Evolutionary conservation across 1,140 invertebrate genomes (phyloP).

Genomic region (Brevipalpus yothersi): DNA sequence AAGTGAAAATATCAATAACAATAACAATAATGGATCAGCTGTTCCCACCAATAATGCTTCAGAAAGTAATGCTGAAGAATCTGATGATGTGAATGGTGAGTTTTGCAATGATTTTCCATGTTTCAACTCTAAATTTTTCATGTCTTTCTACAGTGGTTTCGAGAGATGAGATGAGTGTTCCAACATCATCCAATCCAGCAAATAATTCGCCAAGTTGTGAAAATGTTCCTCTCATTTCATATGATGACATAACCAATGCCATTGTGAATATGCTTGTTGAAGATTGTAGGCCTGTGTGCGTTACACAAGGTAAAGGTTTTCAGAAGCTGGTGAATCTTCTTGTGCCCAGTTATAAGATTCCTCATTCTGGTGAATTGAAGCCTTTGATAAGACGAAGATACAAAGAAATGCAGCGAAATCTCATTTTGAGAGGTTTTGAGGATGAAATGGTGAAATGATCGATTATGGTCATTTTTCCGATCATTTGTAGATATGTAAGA

Average conservation of each 20-base stretch:
- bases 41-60: background rate
- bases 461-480: too few relatives aligned
- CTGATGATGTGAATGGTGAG: background rate
- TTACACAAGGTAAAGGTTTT: conserved; percentile 7
- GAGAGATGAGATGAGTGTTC: background rate
- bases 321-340: conserved; percentile 4
- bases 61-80: background rate
- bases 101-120: background rate
- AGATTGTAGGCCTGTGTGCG: conserved; percentile 8
- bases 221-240: background rate
- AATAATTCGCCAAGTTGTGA: background rate
- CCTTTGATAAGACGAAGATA: background rate
- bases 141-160: background rate
- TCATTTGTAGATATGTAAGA: too few relatives aligned
- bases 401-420: background rate
- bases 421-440: background rate
- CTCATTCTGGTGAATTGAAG: conserved; percentile 5
- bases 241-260: conserved; percentile 7
- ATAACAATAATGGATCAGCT: background rate
- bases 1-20: background rate
- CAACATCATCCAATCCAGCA: background rate
- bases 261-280: conserved; percentile 8
- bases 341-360: conserved; percentile 6
- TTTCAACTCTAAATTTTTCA: too few relatives aligned
- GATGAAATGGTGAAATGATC: background rate